phyloP scores from a whole-genome alignment of 2,113 vertebrate genomes.

The Osmerus mordax region DNA sequence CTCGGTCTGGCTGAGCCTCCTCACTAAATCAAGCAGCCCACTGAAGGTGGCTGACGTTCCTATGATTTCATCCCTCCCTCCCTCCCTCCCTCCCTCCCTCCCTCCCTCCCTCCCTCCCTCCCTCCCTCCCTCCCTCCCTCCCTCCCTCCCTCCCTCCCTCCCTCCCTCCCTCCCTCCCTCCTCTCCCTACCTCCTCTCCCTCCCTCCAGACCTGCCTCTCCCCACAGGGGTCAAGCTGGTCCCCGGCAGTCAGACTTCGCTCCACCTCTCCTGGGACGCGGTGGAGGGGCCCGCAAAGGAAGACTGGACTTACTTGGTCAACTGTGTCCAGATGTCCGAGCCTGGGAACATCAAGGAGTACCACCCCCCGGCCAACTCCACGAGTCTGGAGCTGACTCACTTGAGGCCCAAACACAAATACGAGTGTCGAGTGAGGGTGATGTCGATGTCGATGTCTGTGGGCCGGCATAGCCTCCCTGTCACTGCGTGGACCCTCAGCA shows the following conservation, averaged over 20 bases:
- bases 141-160: not conserved
- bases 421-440: conserved; percentile 74
- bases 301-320: conserved; percentile 57
- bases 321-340: conserved; percentile 64
- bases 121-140: not conserved
- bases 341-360: conserved; percentile 44
- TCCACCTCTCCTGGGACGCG: conserved; percentile 80
- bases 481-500: conserved; percentile 81
- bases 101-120: not conserved
- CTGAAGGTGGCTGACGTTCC: not conserved
- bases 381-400: conserved; percentile 63
- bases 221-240: conserved; percentile 75
- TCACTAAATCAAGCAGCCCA: not conserved
- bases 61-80: not conserved
- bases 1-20: not conserved
- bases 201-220: conserved; percentile 73
- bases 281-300: conserved; percentile 66
- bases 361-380: conserved; percentile 72
- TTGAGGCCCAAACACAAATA: conserved; percentile 79
- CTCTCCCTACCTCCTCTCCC: not conserved
- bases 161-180: not conserved
- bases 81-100: not conserved
- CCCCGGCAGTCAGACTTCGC: conserved; percentile 73
- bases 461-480: conserved; percentile 77
- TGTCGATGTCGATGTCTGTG: conserved; percentile 71